Base-by-base conservation (phyloP, 2,113 vertebrate genomes). In the Platycercus adscitus region DNA sequence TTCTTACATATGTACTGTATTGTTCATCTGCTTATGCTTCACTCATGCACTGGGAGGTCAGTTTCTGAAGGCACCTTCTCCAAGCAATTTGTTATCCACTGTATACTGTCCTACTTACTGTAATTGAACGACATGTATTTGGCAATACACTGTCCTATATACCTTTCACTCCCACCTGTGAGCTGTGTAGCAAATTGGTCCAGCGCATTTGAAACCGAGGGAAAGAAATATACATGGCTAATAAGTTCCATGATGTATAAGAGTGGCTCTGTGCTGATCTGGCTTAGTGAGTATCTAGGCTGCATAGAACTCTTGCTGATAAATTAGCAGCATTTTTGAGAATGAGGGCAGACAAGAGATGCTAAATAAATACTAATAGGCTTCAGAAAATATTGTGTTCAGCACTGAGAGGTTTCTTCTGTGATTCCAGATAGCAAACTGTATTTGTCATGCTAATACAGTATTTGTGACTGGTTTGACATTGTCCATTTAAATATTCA, bases 401-500 rank as follows among this genome's bases (percentile, higher is more conserved):
- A 81, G 72, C 72, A 89, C 25, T 73, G 61, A 94, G 49, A n/a
- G 35, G 49, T 83, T 63, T 83, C 52, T 91, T 66, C 53, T 75
- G 43, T 94, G 94, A 95, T 91, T 96, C 69, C 46, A 93, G 70
- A 70, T 72, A 96, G 84, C 60, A 96, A 94, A 89, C 72, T 55
- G 17, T 53, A 82, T 97, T 96, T 97, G 79, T 95, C 81, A 73
- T 94, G 93, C 93, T 96, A 72, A 71, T 94, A 53, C 35, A 84
- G 66, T 93, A 66, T 94, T 97, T 97, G 95, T 92, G 93, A 71
- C 79, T 95, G 91, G 80, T 66, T 79, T 96, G 73, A 83, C 88
- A 53, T 39, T 84, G 69, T 73, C 81, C 37, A 69, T 96, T 97
- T 95, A 93, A 97, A 97, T 97, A 97, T 97, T 96, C 28, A 82